Conservation (phyloP, 2,113 vertebrate genomes). For the Lutjanus erythropterus region DNA sequence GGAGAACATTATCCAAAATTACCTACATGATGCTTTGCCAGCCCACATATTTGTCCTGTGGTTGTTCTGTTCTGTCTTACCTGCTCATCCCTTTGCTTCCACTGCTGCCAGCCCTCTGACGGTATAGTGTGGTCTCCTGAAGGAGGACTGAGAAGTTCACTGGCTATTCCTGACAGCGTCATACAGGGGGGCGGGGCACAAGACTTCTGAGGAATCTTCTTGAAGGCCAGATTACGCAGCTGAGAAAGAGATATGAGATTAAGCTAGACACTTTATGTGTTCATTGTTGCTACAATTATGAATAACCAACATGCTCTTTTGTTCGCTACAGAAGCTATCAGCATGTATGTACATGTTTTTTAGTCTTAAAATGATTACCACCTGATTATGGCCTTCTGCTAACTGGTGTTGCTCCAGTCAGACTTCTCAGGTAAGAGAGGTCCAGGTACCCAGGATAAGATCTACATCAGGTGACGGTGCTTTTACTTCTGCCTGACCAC, state of each 20-base stretch:
- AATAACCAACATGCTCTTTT: background rate
- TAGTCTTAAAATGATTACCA: too few relatives aligned
- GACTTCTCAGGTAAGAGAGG: background rate
- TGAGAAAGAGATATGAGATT: constrained; percentile 65
- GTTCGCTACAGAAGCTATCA: background rate
- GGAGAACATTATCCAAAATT: background rate
- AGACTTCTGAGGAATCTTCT: constrained; percentile 94
- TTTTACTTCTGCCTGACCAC: background rate
- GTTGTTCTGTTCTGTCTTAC: constrained; percentile 70
- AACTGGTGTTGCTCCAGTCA: too few relatives aligned
- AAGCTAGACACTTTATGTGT: background rate
- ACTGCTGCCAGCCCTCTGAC: constrained; percentile 92
- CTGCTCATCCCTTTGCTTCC: constrained; percentile 95
- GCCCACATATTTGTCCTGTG: background rate
- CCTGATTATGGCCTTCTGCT: background rate
- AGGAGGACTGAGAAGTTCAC: constrained; percentile 83
- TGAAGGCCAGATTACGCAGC: constrained; percentile 95
- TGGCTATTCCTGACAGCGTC: constrained; percentile 83
- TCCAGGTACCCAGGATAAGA: background rate
- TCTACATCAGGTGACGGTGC: background rate
- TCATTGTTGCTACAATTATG: background rate
- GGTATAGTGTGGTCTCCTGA: constrained; percentile 74
- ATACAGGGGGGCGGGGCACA: constrained; percentile 68
- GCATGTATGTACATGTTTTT: background rate
- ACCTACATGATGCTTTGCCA: background rate